phyloP scores from a whole-genome alignment of 2,113 vertebrate species.

The Muntiacus muntjak region DNA sequence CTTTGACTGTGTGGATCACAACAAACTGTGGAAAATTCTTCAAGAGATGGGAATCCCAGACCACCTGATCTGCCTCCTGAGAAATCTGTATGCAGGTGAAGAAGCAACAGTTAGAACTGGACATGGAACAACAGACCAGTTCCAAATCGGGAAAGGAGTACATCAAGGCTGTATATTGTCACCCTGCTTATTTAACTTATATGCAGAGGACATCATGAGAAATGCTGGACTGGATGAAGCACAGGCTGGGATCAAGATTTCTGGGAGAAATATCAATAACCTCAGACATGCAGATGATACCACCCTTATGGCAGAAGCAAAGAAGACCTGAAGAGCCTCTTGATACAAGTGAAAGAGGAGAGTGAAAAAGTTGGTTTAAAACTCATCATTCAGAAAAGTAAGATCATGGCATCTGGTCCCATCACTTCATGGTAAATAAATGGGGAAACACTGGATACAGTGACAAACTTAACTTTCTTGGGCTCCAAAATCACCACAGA shows the following conservation, averaged over 20 bases:
- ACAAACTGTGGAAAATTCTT: not conserved
- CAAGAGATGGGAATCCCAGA: not conserved
- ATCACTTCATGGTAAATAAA: not conserved
- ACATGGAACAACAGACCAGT: not conserved
- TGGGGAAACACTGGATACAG: not conserved
- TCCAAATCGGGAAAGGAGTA: not conserved
- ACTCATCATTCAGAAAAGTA: not conserved
- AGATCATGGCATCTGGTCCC: not conserved
- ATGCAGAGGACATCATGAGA: not conserved
- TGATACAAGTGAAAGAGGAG: not conserved
- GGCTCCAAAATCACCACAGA: no score
- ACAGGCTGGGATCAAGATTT: not conserved
- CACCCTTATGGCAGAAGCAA: not conserved
- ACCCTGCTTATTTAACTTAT: not conserved
- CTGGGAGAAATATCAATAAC: not conserved
- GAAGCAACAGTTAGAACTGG: not conserved
- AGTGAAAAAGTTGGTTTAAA: not conserved
- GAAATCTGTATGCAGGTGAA: not conserved
- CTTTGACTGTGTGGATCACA: not conserved
- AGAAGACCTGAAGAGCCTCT: not conserved
- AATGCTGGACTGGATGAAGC: not conserved
- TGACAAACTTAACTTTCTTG: not conserved
- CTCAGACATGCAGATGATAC: not conserved
- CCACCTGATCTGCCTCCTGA: not conserved
- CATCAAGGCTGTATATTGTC: not conserved